phyloP scores from a whole-genome alignment of 2,888 invertebrate genomes.

The Morpho helenor region DNA sequence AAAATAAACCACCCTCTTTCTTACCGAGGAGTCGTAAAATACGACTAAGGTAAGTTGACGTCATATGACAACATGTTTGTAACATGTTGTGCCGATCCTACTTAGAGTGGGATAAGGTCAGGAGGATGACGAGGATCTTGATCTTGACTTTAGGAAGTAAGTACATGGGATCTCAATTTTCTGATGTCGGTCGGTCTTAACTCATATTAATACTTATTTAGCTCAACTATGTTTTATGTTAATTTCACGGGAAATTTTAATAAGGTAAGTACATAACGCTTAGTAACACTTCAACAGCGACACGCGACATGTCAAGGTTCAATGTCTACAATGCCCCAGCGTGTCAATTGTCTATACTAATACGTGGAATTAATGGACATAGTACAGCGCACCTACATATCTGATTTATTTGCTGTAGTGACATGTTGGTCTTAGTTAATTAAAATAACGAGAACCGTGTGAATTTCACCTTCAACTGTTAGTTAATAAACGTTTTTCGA shows the following conservation, averaged over 20 bases:
- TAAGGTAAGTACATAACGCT: conserved; percentile 19
- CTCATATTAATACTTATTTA: background rate
- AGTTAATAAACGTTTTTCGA: too few relatives aligned
- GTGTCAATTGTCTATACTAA: conserved; percentile 54
- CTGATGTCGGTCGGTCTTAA: too few relatives aligned
- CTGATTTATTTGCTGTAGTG: conserved; percentile 44
- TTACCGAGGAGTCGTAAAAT: too few relatives aligned
- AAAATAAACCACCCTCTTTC: too few relatives aligned
- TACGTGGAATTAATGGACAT: conserved; percentile 57
- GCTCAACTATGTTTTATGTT: background rate
- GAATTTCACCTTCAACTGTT: background rate
- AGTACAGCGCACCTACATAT: conserved; percentile 31
- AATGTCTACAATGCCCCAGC: conserved; percentile 37
- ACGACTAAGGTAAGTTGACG: too few relatives aligned
- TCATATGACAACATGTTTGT: too few relatives aligned
- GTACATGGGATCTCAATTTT: too few relatives aligned
- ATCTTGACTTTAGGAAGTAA: too few relatives aligned
- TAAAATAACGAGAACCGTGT: conserved; percentile 24
- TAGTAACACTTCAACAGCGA: conserved; percentile 47
- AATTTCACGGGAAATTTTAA: conserved; percentile 15
- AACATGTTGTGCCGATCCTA: too few relatives aligned
- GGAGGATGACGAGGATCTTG: too few relatives aligned
- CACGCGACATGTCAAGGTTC: conserved; percentile 69
- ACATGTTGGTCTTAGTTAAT: conserved; percentile 24
- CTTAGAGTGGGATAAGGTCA: too few relatives aligned